Evolutionary conservation across 2,888 invertebrate species (phyloP).

Genomic region (Megastigmus dorsalis): DNA sequence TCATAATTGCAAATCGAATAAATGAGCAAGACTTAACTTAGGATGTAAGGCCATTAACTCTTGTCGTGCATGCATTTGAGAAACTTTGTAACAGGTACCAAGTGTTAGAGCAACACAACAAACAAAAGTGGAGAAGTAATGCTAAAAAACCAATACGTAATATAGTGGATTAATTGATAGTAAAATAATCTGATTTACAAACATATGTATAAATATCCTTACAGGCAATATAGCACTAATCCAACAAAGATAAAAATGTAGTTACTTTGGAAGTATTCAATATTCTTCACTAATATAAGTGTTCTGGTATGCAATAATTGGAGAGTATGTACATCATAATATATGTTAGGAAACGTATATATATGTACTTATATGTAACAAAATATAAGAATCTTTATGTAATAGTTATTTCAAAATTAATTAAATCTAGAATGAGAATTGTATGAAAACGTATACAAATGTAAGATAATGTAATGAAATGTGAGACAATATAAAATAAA

Average conservation of each 20-base stretch:
- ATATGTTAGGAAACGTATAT: too few relatives aligned
- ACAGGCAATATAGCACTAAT: conserved; percentile 93
- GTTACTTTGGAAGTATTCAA: conserved; percentile 94
- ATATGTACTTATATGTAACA: too few relatives aligned
- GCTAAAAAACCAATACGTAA: conserved; percentile 75
- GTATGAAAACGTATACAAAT: too few relatives aligned
- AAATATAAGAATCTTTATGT: too few relatives aligned
- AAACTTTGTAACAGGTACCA: conserved; percentile 86
- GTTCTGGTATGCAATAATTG: too few relatives aligned
- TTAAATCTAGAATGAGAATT: too few relatives aligned
- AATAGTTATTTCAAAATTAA: too few relatives aligned
- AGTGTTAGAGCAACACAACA: conserved; percentile 85
- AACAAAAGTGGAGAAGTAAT: conserved; percentile 92
- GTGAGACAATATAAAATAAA: too few relatives aligned
- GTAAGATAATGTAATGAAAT: too few relatives aligned
- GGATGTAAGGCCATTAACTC: conserved; percentile 78
- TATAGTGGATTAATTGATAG: conserved; percentile 5
- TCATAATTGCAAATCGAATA: conserved; percentile 81
- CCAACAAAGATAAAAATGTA: conserved; percentile 93
- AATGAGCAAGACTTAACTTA: conserved; percentile 87
- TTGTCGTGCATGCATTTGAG: conserved; percentile 77
- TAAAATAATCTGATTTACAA: not conserved
- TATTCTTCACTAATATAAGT: conserved; percentile 89
- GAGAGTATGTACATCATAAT: too few relatives aligned
- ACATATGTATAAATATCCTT: conserved; percentile 76